Evolutionary conservation across 23 tunicate genomes (phyloP), one percentile per base, ranked within the genome.

Genomic region (Styela clava): DNA sequence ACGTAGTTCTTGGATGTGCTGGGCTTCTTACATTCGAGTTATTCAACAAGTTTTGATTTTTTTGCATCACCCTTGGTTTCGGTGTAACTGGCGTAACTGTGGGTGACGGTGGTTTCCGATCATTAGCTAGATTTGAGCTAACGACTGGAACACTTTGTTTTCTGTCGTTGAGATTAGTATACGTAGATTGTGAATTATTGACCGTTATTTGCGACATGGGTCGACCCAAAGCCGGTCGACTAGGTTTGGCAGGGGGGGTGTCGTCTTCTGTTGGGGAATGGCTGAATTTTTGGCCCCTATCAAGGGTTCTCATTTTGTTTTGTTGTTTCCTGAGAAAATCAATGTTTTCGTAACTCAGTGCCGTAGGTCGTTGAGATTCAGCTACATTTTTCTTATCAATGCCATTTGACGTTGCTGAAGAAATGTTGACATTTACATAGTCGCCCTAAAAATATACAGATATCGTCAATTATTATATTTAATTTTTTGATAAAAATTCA

Each of bases 211-310:
- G 30, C 16, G 71, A 67, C 0, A 29, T 67, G 12, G 71, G 71
- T 27, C 71, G 71, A 1, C 31, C 30, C 22, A 67, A 22, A 19
- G 30, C 31, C 18, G 31, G 30, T 67, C 71, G 30, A 25, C 31
- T 67, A 12, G 71, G 71, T 22, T 67, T 67, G 22, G 71, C 71
- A 67, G 71, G 71, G 16, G 71, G 71, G 19, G 16, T 67, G 71
- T 67, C 71, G 31, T 67, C 24, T 18, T 67, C 31, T 18, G 71
- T 16, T 16, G 71, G 71, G 16, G 71, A 67, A 67, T 27, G 16
- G 64, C n/a, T 23, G 16, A 27, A 18, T 27, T 67, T 67, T 29
- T 67, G 71, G 7, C 56, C 56, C 56, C 56, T 44, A 5, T 44
- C 56, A n/a, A n/a, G n/a, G n/a, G n/a, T n/a, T n/a, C n/a, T n/a